phyloP scores from a whole-genome alignment of 2,113 vertebrate species.

The Echinops telfairi region DNA sequence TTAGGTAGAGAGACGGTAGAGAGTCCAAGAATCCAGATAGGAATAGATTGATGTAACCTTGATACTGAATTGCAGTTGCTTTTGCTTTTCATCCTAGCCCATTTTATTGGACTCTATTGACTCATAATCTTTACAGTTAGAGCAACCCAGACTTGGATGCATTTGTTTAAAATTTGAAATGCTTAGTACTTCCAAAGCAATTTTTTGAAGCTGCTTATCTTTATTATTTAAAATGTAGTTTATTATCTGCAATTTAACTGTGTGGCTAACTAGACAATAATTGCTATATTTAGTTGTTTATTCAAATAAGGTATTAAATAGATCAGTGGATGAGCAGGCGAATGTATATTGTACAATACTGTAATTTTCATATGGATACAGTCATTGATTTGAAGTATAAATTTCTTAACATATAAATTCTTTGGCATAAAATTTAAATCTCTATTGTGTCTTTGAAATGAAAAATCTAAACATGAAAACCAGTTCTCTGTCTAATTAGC shows the following conservation, averaged over 20 bases:
- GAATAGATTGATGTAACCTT: background rate
- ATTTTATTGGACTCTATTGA: background rate
- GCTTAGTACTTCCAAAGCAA: background rate
- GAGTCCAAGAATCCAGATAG: background rate
- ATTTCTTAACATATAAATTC: constrained; percentile 9
- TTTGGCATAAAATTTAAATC: constrained; percentile 33
- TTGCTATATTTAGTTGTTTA: background rate
- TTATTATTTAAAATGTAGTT: constrained; percentile 23
- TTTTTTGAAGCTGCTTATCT: background rate
- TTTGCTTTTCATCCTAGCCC: background rate
- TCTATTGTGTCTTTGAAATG: constrained; percentile 8
- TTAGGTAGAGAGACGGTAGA: background rate
- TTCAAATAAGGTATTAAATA: background rate
- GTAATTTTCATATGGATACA: background rate
- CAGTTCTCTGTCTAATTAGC: constrained; percentile 1
- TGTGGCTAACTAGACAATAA: background rate
- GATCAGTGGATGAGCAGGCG: background rate
- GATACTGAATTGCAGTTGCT: background rate
- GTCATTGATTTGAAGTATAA: background rate
- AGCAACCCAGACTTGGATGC: background rate
- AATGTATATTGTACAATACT: background rate
- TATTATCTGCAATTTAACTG: constrained; percentile 37
- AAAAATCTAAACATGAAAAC: background rate
- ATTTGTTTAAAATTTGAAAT: constrained; percentile 4
- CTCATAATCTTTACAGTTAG: background rate